Percentiles rank a stretch among this genome's conserved stretches.
These are phyloP conservation scores for Andrena haemorrhoa DNA, from an alignment of 2,888 invertebrate genomes.

Conservation along the genomic window DNA sequence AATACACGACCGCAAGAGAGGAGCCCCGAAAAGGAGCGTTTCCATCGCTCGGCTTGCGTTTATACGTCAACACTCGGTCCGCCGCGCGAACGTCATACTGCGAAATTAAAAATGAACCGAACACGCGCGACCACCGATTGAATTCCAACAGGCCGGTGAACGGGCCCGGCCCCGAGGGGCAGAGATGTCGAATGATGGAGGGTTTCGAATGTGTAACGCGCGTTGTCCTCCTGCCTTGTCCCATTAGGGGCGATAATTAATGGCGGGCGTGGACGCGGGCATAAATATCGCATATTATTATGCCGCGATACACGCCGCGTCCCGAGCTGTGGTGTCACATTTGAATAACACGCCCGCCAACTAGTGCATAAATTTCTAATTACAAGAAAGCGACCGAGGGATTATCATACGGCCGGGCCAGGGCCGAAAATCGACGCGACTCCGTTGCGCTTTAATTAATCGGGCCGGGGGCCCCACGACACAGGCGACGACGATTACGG, in stretches of 20 bases:
- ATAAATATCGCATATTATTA: slow-evolving; percentile 77
- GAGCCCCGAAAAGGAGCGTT: neutral
- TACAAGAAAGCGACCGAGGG: slow-evolving; percentile 80
- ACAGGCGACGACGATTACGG: slow-evolving; percentile 36
- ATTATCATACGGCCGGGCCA: slow-evolving; percentile 57
- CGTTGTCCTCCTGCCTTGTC: slow-evolving; percentile 67
- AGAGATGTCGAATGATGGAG: neutral
- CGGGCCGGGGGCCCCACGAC: slow-evolving; percentile 28
- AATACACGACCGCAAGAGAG: neutral
- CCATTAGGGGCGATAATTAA: slow-evolving; percentile 79
- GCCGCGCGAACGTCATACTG: neutral
- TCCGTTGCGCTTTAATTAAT: slow-evolving; percentile 42
- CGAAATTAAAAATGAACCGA: neutral
- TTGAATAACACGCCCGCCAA: slow-evolving; percentile 83
- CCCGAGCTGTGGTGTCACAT: slow-evolving; percentile 79
- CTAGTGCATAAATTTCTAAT: slow-evolving; percentile 85
- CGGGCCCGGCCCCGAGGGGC: neutral
- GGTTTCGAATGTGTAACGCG: slow-evolving; percentile 64
- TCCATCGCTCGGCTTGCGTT: neutral
- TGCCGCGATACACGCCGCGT: slow-evolving; percentile 67
- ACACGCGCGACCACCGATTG: neutral
- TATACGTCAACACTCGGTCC: neutral
- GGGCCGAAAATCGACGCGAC: slow-evolving; percentile 37
- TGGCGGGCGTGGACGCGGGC: slow-evolving; percentile 68
- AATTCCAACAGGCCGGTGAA: slow-evolving; percentile 7